Conservation (phyloP, 2,888 invertebrate species). For the Drosophila suboccidentalis region DNA sequence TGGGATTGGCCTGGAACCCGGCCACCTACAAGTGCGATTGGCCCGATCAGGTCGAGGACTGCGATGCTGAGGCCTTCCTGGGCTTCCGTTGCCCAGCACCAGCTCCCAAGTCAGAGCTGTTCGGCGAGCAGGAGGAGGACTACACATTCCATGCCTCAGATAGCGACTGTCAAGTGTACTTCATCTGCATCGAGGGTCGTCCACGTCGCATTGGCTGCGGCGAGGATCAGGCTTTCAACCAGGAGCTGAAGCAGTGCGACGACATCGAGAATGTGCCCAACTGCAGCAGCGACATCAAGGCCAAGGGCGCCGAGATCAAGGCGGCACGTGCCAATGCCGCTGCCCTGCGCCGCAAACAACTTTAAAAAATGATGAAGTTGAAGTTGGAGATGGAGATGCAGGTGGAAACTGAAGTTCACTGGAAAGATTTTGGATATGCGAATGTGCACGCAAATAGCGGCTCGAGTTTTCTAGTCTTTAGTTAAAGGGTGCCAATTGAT, state of each 20-base stretch:
- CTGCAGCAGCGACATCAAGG: constrained; percentile 87
- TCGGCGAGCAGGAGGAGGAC: constrained; percentile 86
- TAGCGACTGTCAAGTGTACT: constrained; percentile 92
- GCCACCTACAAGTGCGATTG: constrained; percentile 93
- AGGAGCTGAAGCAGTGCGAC: constrained; percentile 90
- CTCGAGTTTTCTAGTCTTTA: constrained; percentile 80
- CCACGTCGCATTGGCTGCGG: constrained; percentile 92
- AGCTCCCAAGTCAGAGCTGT: constrained; percentile 76
- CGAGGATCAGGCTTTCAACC: constrained; percentile 92
- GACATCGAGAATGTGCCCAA: constrained; percentile 91
- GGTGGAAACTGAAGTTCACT: constrained; percentile 10
- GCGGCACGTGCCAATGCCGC: constrained; percentile 78
- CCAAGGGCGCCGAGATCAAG: constrained; percentile 77
- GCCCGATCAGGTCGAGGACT: constrained; percentile 93
- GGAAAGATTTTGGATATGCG: constrained; percentile 34
- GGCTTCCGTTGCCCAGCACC: constrained; percentile 92
- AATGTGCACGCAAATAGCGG: constrained; percentile 48
- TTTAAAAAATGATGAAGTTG: constrained; percentile 10
- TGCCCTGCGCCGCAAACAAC: constrained; percentile 40
- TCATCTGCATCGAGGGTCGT: constrained; percentile 90
- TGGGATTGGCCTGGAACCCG: constrained; percentile 92
- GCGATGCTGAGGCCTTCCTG: constrained; percentile 92
- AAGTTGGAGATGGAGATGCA: no score
- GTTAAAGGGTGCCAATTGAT: constrained; percentile 57
- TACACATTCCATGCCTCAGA: constrained; percentile 86